Evolutionary conservation across 2,113 vertebrate genomes (phyloP).

Genomic region (Pseudopipra pipra): DNA sequence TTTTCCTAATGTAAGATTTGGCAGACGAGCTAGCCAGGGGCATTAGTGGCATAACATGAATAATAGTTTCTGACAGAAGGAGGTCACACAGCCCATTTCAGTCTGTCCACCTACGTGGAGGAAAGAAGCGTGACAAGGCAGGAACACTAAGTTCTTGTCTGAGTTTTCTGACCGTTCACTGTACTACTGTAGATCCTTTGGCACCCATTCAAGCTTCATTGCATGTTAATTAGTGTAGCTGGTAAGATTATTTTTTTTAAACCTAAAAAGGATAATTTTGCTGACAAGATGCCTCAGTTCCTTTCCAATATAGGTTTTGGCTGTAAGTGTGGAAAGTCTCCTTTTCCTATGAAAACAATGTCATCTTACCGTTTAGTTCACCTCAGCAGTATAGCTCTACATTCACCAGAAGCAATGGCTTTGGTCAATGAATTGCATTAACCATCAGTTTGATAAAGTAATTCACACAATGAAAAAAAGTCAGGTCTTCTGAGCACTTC

Average conservation of each 20-base stretch:
- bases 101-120: constrained; percentile 43
- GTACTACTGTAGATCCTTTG: constrained; percentile 42
- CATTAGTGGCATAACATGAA: constrained; percentile 39
- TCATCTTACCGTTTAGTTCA: neutral
- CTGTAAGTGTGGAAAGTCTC: neutral
- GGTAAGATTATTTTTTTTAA: neutral
- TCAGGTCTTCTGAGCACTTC: neutral
- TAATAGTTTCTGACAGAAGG: constrained; percentile 65
- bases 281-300: constrained; percentile 10
- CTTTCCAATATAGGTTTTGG: neutral
- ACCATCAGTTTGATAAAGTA: neutral
- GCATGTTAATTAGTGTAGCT: constrained; percentile 42
- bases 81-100: constrained; percentile 62
- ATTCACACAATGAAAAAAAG: neutral
- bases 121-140: constrained; percentile 54
- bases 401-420: neutral
- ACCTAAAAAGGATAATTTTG: neutral
- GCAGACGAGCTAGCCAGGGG: neutral
- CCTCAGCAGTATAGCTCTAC: neutral
- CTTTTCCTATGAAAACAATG: neutral
- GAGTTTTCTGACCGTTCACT: constrained; percentile 49
- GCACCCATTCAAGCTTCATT: constrained; percentile 1
- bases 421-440: neutral
- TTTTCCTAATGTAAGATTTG: constrained; percentile 9
- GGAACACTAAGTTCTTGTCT: constrained; percentile 67